Evolutionary conservation across 2,888 invertebrate species (phyloP), one percentile per base, ranked within the genome.

Genomic region (Epirrita christyi): DNA sequence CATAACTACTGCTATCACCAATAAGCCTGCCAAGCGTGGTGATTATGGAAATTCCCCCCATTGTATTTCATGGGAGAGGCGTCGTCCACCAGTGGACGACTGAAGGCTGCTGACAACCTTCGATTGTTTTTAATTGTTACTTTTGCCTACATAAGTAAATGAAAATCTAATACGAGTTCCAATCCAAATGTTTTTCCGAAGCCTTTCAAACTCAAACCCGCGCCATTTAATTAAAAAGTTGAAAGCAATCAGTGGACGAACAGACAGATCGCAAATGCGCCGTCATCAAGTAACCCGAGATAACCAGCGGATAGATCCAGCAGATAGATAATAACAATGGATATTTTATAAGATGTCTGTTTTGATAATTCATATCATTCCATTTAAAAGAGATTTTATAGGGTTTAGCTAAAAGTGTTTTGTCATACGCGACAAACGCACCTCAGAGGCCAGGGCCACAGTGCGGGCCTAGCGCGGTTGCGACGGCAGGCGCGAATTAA

Each of bases 211-310:
- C 48, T 36, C 49, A 59, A 55, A 45, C 48, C 55, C 57, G 40
- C 59, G 66, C 70, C 64, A 71, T 74, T 77, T 76, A 79, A 80
- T 81, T 81, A 81, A 79, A 81, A 80, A 80, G 75, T 79, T 77
- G 53, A 70, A 71, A 76, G 78, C 75, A 71, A 74, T 78, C 74
- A 73, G 66, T 70, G 68, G 70, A 68, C 70, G 73, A 54, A 66
- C 55, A 53, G 63, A 68, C 64, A 63, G 61, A 68, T 68, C 59
- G 58, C 54, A 53, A 67, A 67, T 67, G 59, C 67, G 51, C 54
- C 55, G 72, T 71, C 72, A 72, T 70, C 70, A 68, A 69, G 58
- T 68, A 59, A 61, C 59, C 36, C 55, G 38, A 48, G 40, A 58
- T 46, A 37, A 34, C 13, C 55, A 71, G 70, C 67, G 75, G 71